Conservation (phyloP, 2,113 vertebrate species). For the Trogon melanurus region DNA sequence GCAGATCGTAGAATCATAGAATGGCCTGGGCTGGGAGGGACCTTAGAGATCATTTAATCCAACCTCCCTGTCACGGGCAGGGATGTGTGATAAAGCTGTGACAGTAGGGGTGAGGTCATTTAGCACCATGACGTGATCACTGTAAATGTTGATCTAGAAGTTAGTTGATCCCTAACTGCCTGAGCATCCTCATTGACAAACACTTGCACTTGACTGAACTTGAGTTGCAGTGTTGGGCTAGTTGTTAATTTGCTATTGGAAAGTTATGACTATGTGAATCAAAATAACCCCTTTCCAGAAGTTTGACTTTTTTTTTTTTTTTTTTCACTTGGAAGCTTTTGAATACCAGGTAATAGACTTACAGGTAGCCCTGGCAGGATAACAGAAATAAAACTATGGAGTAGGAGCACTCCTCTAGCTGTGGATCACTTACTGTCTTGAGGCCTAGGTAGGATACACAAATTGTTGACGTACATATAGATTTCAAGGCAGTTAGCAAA, state of each 20-base stretch:
- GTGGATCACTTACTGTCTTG: not conserved
- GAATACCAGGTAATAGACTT: not conserved
- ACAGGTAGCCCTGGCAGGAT: no score
- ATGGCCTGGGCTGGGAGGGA: no score
- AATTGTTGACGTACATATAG: accelerated
- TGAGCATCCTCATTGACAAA: not conserved
- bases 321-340: not conserved
- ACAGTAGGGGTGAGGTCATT: not conserved
- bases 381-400: not conserved
- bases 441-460: not conserved
- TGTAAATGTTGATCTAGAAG: not conserved
- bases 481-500: not conserved
- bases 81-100: not conserved
- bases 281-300: not conserved
- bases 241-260: not conserved
- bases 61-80: no score
- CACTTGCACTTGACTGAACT: not conserved
- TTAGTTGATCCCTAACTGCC: not conserved
- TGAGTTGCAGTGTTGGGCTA: not conserved
- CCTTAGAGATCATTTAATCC: no score
- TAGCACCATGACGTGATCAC: not conserved
- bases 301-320: not conserved
- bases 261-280: not conserved
- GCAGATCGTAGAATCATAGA: not conserved
- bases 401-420: not conserved